phyloP scores from a whole-genome alignment of 2,797 vertebrate species.

The Girardinus metallicus region DNA sequence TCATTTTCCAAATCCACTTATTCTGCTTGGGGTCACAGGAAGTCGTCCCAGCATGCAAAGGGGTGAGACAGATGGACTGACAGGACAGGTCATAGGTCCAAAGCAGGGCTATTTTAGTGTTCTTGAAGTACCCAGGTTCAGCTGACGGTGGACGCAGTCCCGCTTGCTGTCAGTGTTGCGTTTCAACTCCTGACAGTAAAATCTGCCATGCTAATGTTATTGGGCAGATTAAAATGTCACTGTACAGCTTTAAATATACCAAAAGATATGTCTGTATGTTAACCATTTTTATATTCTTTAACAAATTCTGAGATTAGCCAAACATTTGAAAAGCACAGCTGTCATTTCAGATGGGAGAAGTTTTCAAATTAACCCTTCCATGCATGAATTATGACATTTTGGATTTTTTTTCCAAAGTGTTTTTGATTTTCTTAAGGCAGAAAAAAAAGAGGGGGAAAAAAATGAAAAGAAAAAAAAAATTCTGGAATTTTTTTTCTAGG shows the following conservation, averaged over 20 bases:
- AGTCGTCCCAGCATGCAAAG: conserved; percentile 49
- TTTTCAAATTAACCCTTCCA: not conserved
- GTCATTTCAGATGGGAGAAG: not conserved
- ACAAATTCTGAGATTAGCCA: not conserved
- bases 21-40: conserved; percentile 48
- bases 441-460: too few species aligned
- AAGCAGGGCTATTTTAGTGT: conserved; percentile 4
- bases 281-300: not conserved
- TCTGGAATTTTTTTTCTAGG: too few species aligned
- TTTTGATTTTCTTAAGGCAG: too few species aligned
- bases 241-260: not conserved
- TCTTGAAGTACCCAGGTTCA: not conserved
- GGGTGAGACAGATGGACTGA: conserved; percentile 34
- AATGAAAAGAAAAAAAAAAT: too few species aligned
- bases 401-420: too few species aligned
- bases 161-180: not conserved
- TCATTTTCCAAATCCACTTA: conserved; percentile 45
- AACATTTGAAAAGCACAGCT: not conserved
- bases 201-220: not conserved
- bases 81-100: conserved; percentile 12
- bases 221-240: conserved; percentile 3
- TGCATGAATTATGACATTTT: too few species aligned
- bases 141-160: not conserved
- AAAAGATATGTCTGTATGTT: not conserved
- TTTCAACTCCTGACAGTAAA: not conserved